phyloP scores from a whole-genome alignment of 2,797 vertebrate genomes.

The Pseudochirops cupreus region DNA sequence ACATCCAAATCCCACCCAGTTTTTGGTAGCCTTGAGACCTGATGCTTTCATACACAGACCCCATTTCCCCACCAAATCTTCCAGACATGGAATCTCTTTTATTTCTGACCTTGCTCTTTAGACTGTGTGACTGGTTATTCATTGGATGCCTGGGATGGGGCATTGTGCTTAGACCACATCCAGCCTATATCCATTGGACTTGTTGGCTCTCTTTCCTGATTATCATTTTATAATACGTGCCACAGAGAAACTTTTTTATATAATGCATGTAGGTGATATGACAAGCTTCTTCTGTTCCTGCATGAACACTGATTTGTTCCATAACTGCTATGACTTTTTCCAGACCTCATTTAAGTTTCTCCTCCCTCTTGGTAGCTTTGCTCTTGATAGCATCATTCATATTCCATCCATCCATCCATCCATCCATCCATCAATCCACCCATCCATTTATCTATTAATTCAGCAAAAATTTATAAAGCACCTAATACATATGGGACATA shows the following conservation, averaged over 20 bases:
- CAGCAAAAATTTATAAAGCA: neutral
- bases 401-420: neutral
- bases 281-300: neutral
- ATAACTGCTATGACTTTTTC: neutral
- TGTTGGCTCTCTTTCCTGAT: neutral
- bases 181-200: neutral
- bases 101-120: neutral
- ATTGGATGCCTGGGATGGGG: neutral
- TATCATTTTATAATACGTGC: neutral
- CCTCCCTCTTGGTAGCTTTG: neutral
- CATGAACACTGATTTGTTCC: neutral
- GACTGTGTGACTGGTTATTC: neutral
- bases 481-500: neutral
- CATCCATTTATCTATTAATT: neutral
- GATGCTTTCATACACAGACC: neutral
- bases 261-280: neutral
- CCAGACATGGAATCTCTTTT: neutral
- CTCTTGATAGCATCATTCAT: neutral
- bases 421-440: neutral
- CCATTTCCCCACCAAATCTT: neutral
- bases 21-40: neutral
- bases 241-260: neutral
- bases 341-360: neutral
- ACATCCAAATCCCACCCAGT: too few species aligned
- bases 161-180: neutral